Evolutionary conservation across 2,113 vertebrate genomes (phyloP).

Genomic region (Benitochromis conjunctus): DNA sequence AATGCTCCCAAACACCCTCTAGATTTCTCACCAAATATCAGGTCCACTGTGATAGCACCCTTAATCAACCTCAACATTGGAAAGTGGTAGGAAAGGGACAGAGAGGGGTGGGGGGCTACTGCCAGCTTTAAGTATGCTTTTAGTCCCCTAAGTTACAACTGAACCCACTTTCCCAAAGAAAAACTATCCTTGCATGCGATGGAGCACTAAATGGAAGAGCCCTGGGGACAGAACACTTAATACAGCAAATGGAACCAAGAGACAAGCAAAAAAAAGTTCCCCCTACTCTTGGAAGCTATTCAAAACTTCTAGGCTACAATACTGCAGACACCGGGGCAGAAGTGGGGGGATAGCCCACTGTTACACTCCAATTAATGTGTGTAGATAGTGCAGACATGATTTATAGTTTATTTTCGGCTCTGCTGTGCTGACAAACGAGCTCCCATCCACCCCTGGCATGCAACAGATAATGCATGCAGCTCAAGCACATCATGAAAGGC

Average conservation of each 20-base stretch:
- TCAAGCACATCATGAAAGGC: slow-evolving; percentile 58
- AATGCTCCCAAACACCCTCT: slow-evolving; percentile 57
- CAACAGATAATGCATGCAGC: slow-evolving; percentile 47
- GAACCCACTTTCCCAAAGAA: slow-evolving; percentile 38
- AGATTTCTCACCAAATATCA: slow-evolving; percentile 63
- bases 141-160: slow-evolving; percentile 46
- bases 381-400: slow-evolving; percentile 60
- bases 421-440: slow-evolving; percentile 53
- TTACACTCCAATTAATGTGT: slow-evolving; percentile 73
- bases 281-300: slow-evolving; percentile 53
- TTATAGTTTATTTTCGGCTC: slow-evolving; percentile 51
- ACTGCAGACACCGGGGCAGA: slow-evolving; percentile 12
- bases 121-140: slow-evolving; percentile 61
- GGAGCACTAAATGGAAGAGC: slow-evolving; percentile 61
- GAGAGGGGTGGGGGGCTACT: neutral
- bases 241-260: slow-evolving; percentile 61
- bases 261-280: slow-evolving; percentile 35
- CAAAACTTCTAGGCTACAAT: slow-evolving; percentile 53
- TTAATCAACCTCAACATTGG: slow-evolving; percentile 60
- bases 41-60: slow-evolving; percentile 50
- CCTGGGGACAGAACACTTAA: slow-evolving; percentile 54
- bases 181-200: slow-evolving; percentile 62
- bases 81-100: slow-evolving; percentile 41
- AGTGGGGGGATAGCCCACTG: slow-evolving; percentile 13
- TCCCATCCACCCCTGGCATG: slow-evolving; percentile 41